These are phyloP conservation scores for Eilema sororculum DNA, from an alignment of 2,888 invertebrate genomes.

Conservation along the genomic window DNA sequence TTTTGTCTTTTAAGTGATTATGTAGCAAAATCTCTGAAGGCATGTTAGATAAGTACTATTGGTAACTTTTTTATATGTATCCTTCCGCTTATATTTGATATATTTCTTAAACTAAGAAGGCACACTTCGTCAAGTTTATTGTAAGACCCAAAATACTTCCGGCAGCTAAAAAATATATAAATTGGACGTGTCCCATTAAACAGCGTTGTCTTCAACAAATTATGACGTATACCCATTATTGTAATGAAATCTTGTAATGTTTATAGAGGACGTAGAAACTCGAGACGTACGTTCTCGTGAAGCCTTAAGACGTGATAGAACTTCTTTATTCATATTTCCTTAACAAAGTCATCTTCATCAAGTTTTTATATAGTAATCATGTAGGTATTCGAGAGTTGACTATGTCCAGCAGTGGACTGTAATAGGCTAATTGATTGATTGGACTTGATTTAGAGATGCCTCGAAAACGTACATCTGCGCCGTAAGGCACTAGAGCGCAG, in stretches of 20 bases:
- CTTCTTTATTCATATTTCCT: no score
- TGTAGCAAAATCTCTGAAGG: constrained; percentile 8
- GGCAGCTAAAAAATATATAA: background rate
- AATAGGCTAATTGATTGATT: no score
- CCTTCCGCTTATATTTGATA: background rate
- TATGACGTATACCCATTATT: background rate
- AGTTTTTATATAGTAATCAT: no score
- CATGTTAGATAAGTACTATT: constrained; percentile 15
- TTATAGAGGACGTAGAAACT: background rate
- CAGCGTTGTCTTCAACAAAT: background rate
- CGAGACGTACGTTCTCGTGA: no score
- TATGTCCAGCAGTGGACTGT: no score
- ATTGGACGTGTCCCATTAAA: background rate
- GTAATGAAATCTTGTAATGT: background rate
- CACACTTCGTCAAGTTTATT: background rate
- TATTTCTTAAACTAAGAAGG: background rate
- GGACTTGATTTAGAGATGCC: no score
- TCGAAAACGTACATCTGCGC: no score
- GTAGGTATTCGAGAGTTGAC: no score
- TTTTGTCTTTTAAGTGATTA: constrained; percentile 28
- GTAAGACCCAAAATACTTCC: background rate
- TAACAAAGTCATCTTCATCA: no score
- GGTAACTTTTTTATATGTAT: background rate
- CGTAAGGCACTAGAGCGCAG: no score
- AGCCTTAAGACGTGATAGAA: no score